phyloP scores from a whole-genome alignment of 2,888 invertebrate species.

The Oconnorella tubifera region DNA sequence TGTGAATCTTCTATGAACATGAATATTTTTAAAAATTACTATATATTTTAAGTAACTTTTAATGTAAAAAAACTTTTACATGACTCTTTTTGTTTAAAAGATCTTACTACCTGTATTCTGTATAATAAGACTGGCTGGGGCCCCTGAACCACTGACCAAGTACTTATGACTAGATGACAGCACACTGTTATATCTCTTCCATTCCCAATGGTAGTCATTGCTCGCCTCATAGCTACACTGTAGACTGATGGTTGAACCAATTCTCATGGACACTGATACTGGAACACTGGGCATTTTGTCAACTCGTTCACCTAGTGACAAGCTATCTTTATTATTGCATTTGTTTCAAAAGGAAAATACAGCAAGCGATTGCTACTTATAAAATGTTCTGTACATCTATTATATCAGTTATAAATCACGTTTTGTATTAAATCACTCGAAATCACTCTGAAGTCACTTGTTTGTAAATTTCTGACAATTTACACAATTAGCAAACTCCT shows the following conservation, averaged over 20 bases:
- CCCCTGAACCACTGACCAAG: conserved; percentile 14
- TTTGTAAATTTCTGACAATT: too few relatives aligned
- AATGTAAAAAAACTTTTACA: too few relatives aligned
- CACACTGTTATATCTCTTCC: conserved; percentile 20
- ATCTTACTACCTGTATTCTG: conserved; percentile 24
- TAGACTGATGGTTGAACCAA: conserved; percentile 12
- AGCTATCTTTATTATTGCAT: background rate
- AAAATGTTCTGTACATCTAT: too few relatives aligned
- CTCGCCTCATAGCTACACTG: conserved; percentile 25
- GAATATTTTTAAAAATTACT: too few relatives aligned
- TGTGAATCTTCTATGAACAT: too few relatives aligned
- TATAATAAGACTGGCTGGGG: conserved; percentile 19
- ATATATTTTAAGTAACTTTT: too few relatives aligned
- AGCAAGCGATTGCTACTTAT: too few relatives aligned
- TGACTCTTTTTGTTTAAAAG: too few relatives aligned
- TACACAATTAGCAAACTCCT: too few relatives aligned
- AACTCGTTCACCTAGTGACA: background rate
- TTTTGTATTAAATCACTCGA: too few relatives aligned
- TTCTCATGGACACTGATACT: background rate
- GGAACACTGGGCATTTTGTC: conserved; percentile 6
- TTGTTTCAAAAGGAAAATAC: background rate
- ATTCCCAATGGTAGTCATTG: conserved; percentile 20
- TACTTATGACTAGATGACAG: conserved; percentile 23
- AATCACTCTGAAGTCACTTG: too few relatives aligned
- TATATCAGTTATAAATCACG: too few relatives aligned